Conservation (phyloP, 2,888 invertebrate genomes). For the Mallateleia sp. region DNA sequence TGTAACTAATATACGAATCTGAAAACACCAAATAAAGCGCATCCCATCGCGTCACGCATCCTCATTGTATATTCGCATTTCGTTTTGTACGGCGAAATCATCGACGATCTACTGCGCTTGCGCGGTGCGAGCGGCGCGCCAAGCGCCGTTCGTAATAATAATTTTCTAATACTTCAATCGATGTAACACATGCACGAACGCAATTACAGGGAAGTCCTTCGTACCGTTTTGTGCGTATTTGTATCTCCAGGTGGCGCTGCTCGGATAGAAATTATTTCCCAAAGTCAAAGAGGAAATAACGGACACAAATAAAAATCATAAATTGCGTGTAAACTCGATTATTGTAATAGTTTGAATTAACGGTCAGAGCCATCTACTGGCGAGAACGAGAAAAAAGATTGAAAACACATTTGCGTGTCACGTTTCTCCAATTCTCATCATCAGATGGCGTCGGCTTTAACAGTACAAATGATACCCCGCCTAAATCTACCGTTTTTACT, state of each 20-base stretch:
- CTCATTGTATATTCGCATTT: conserved; percentile 59
- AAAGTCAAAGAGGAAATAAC: not conserved
- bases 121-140: not conserved
- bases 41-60: conserved; percentile 23
- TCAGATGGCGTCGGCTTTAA: not conserved
- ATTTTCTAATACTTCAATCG: not conserved
- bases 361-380: not conserved
- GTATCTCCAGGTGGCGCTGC: conserved; percentile 50
- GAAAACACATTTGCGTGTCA: not conserved
- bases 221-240: conserved; percentile 9
- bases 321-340: not conserved
- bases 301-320: not conserved
- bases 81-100: conserved; percentile 36
- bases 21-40: conserved; percentile 65
- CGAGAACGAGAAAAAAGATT: not conserved
- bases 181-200: not conserved
- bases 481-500: not conserved
- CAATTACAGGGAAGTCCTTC: conserved; percentile 12
- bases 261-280: not conserved
- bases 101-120: conserved; percentile 15
- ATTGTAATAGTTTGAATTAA: not conserved
- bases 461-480: conserved; percentile 23
- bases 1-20: conserved; percentile 50
- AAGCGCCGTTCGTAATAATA: not conserved
- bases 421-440: not conserved